phyloP scores from a whole-genome alignment of 2,888 invertebrate species.

The Euclidia mi region DNA sequence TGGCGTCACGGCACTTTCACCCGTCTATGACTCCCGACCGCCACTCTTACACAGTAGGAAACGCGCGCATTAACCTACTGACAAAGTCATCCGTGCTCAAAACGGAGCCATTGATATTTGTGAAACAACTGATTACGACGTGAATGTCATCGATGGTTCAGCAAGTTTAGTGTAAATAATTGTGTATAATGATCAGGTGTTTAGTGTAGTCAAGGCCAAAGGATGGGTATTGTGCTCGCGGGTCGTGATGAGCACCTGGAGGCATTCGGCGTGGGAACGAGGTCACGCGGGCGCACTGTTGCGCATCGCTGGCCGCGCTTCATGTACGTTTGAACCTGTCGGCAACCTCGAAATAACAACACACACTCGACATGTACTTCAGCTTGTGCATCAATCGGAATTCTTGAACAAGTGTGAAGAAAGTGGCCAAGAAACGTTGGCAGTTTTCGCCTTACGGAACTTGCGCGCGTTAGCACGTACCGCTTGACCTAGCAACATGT shows the following conservation, averaged over 20 bases:
- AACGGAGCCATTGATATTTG: constrained; percentile 12
- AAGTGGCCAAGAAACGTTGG: constrained; percentile 43
- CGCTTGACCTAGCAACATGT: constrained; percentile 50
- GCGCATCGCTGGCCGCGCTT: constrained; percentile 76
- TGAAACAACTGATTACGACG: background rate
- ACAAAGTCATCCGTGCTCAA: constrained; percentile 34
- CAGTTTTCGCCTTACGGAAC: constrained; percentile 36
- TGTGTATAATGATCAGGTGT: constrained; percentile 51
- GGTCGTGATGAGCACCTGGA: constrained; percentile 71
- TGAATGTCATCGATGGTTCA: constrained; percentile 14
- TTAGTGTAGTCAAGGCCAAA: constrained; percentile 66
- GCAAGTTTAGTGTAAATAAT: constrained; percentile 28
- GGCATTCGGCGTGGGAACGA: constrained; percentile 82
- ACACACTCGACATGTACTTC: constrained; percentile 19
- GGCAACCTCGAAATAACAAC: constrained; percentile 39
- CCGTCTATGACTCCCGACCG: constrained; percentile 56
- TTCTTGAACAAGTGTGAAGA: constrained; percentile 44
- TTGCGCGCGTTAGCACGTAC: constrained; percentile 41
- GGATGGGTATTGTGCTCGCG: constrained; percentile 60
- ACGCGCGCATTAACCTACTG: constrained; percentile 35
- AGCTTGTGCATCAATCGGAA: constrained; percentile 24
- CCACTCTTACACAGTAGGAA: constrained; percentile 49
- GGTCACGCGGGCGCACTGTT: constrained; percentile 85
- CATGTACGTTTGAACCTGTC: constrained; percentile 56
- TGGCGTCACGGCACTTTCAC: constrained; percentile 79